Percentiles rank a stretch among this genome's conserved stretches.
Conservation (phyloP, 1,140 invertebrate genomes). For the Paracyclopina nana region DNA sequence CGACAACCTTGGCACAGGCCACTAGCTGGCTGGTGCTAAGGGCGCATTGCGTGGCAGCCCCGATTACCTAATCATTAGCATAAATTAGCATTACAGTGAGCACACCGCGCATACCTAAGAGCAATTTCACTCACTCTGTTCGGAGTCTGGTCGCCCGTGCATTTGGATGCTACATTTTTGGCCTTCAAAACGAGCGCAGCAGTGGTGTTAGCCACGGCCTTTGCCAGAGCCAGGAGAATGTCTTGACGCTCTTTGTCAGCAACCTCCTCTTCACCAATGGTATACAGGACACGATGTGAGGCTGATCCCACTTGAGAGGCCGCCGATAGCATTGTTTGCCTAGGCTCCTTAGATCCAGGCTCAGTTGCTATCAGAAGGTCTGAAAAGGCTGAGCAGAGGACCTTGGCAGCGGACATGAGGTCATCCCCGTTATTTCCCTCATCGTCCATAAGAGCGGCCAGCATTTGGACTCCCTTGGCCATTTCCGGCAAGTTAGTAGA, state of each 20-base stretch:
- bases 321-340: conserved; percentile 77
- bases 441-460: conserved; percentile 79
- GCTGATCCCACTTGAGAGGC: conserved; percentile 88
- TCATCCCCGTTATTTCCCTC: conserved; percentile 53
- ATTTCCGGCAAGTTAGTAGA: conserved; percentile 89
- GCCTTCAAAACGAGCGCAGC: conserved; percentile 83
- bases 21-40: conserved; percentile 91
- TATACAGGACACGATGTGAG: conserved; percentile 74
- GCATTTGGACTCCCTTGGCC: conserved; percentile 77
- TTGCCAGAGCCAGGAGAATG: conserved; percentile 67
- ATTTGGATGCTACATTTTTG: conserved; percentile 74
- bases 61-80: conserved; percentile 48
- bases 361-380: conserved; percentile 84
- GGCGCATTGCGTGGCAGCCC: conserved; percentile 85
- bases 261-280: conserved; percentile 74
- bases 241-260: conserved; percentile 39
- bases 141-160: conserved; percentile 36
- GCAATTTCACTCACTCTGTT: conserved; percentile 37
- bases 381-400: conserved; percentile 77
- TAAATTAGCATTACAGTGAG: not conserved
- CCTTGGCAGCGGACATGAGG: conserved; percentile 72
- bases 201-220: conserved; percentile 89
- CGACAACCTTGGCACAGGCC: conserved; percentile 71
- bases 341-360: conserved; percentile 73
- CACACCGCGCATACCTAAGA: too few species aligned